Percentiles rank a stretch among this genome's conserved stretches.
Conservation (phyloP, 2,797 vertebrate genomes). For the Cichlasoma orientale region DNA sequence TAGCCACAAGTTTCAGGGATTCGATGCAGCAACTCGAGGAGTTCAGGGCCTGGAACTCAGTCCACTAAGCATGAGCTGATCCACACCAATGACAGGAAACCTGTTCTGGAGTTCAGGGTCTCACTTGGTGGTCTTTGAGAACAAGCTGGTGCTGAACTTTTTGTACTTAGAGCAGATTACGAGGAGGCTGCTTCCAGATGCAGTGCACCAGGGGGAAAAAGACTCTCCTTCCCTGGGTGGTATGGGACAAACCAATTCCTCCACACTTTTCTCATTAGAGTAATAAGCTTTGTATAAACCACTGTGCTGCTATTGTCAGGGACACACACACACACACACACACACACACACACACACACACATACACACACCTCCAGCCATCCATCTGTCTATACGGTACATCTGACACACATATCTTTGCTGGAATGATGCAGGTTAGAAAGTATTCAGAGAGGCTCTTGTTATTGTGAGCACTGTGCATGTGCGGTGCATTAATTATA, state of each 20-base stretch:
- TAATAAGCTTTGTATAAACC: slow-evolving; percentile 79
- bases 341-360: slow-evolving; percentile 54
- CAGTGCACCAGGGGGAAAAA: slow-evolving; percentile 64
- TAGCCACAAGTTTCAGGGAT: slow-evolving; percentile 6
- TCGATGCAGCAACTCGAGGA: slow-evolving; percentile 32
- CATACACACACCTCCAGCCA: slow-evolving; percentile 32
- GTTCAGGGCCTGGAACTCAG: slow-evolving; percentile 32
- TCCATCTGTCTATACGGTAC: slow-evolving; percentile 6
- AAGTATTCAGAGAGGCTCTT: not conserved
- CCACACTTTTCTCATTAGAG: slow-evolving; percentile 83
- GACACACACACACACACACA: slow-evolving; percentile 56
- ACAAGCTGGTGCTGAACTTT: slow-evolving; percentile 80
- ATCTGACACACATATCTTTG: slow-evolving; percentile 37
- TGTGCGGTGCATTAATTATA: not conserved
- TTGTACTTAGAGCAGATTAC: slow-evolving; percentile 81
- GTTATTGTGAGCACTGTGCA: not conserved
- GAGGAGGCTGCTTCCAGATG: slow-evolving; percentile 80
- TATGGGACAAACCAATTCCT: slow-evolving; percentile 71
- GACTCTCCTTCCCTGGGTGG: slow-evolving; percentile 76
- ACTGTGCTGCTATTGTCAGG: slow-evolving; percentile 68
- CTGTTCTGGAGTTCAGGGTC: slow-evolving; percentile 65
- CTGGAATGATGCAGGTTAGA: slow-evolving; percentile 12
- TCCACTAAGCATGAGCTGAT: slow-evolving; percentile 54
- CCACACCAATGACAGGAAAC: slow-evolving; percentile 61
- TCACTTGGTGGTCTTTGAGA: slow-evolving; percentile 81